A percentile compares a stretch with the other conserved stretches of the same genome.
Evolutionary conservation across 2,113 vertebrate genomes (phyloP).

Genomic region (Sander vitreus): DNA sequence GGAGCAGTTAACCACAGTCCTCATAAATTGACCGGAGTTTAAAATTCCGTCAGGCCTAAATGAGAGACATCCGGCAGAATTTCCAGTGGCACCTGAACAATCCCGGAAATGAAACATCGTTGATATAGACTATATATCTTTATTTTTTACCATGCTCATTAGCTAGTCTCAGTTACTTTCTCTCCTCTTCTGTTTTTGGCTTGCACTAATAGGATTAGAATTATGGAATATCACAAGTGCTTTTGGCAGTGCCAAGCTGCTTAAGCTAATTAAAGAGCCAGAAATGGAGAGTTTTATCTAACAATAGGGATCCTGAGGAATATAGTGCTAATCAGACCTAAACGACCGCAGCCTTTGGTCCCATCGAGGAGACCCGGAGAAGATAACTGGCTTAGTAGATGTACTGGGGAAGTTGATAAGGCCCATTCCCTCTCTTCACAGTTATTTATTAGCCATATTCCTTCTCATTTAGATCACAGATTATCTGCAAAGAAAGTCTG

Average conservation of each 20-base stretch:
- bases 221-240: constrained; percentile 76
- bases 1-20: too few relatives aligned
- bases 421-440: neutral
- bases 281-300: constrained; percentile 61
- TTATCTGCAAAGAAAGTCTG: constrained; percentile 1
- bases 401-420: constrained; percentile 39
- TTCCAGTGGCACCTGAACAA: too few relatives aligned
- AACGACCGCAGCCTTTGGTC: constrained; percentile 27
- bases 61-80: too few relatives aligned
- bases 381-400: constrained; percentile 51
- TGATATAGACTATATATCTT: neutral
- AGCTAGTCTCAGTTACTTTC: constrained; percentile 17
- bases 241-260: constrained; percentile 63
- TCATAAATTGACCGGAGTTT: too few relatives aligned
- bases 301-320: constrained; percentile 52
- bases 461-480: constrained; percentile 32
- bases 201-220: constrained; percentile 76
- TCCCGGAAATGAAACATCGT: too few relatives aligned
- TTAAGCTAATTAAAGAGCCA: constrained; percentile 72
- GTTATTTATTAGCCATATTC: constrained; percentile 29
- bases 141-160: constrained; percentile 3
- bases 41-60: too few relatives aligned
- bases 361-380: neutral
- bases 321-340: constrained; percentile 41
- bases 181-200: constrained; percentile 44